A percentile compares a stretch with the other conserved stretches of the same genome.
Evolutionary conservation across 2,113 vertebrate genomes (phyloP).

Genomic region (Carlito syrichta): DNA sequence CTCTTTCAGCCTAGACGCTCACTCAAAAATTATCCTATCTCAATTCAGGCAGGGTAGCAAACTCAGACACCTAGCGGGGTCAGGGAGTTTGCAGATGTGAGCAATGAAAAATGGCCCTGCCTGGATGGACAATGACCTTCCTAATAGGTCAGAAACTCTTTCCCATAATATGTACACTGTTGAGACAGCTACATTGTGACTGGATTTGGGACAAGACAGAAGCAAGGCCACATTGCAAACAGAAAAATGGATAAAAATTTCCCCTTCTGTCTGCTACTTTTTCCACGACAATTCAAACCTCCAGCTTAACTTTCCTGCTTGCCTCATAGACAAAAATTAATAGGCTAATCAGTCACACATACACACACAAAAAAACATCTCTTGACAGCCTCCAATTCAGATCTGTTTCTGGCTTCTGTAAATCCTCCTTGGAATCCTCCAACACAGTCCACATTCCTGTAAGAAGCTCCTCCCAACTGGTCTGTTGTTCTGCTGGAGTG

Average conservation of each 20-base stretch:
- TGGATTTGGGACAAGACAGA: not conserved
- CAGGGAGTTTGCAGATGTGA: not conserved
- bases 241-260: not conserved
- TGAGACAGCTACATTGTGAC: not conserved
- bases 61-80: not conserved
- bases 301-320: not conserved
- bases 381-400: not conserved
- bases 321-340: not conserved
- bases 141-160: not conserved
- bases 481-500: rapidly evolving
- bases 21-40: not conserved
- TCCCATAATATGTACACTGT: not conserved
- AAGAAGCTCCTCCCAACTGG: not conserved
- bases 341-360: not conserved
- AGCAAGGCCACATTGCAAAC: not conserved
- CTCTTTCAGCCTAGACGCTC: not conserved
- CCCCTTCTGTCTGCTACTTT: not conserved
- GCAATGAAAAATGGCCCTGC: not conserved
- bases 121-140: not conserved
- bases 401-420: not conserved
- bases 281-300: not conserved
- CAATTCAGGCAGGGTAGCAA: not conserved
- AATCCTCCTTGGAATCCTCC: not conserved
- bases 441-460: not conserved
- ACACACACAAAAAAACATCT: not conserved